A percentile compares a stretch with the other conserved stretches of the same genome.
Conservation (phyloP, 1,140 invertebrate genomes). For the Drosophila mayri region DNA sequence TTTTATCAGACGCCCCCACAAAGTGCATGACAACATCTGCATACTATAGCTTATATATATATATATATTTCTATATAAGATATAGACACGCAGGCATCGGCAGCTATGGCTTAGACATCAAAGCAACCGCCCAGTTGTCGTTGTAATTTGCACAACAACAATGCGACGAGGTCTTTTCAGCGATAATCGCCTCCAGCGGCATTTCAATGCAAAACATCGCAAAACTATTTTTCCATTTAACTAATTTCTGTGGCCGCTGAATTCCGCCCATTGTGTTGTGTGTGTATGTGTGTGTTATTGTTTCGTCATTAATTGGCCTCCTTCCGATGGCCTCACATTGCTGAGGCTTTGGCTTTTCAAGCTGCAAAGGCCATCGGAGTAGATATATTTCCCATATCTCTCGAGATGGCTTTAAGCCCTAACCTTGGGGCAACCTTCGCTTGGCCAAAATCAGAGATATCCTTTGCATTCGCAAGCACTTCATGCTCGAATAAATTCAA, state of each 20-base stretch:
- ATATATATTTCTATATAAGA: conserved; percentile 7
- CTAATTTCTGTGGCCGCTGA: conserved; percentile 70
- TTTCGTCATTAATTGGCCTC: conserved; percentile 74
- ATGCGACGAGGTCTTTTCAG: conserved; percentile 70
- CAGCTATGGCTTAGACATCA: conserved; percentile 57
- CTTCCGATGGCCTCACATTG: conserved; percentile 43
- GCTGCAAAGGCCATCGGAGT: neutral
- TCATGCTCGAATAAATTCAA: conserved; percentile 68
- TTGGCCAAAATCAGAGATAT: conserved; percentile 39
- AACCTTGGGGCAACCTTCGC: conserved; percentile 72
- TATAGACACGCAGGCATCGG: conserved; percentile 44
- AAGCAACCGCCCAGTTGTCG: conserved; percentile 58
- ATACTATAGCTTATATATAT: conserved; percentile 5
- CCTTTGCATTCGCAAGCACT: conserved; percentile 33
- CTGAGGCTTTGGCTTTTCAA: conserved; percentile 28
- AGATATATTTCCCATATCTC: conserved; percentile 31
- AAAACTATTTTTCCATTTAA: conserved; percentile 83
- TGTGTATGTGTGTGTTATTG: conserved; percentile 38
- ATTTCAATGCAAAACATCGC: conserved; percentile 78
- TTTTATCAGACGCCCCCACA: conserved; percentile 37
- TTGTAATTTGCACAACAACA: conserved; percentile 68
- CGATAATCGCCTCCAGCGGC: conserved; percentile 73
- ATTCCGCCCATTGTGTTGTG: conserved; percentile 57
- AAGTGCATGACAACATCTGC: conserved; percentile 10
- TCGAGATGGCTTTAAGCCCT: conserved; percentile 32